Conservation (phyloP, 2,113 vertebrate genomes). For the Halichoeres trimaculatus region DNA sequence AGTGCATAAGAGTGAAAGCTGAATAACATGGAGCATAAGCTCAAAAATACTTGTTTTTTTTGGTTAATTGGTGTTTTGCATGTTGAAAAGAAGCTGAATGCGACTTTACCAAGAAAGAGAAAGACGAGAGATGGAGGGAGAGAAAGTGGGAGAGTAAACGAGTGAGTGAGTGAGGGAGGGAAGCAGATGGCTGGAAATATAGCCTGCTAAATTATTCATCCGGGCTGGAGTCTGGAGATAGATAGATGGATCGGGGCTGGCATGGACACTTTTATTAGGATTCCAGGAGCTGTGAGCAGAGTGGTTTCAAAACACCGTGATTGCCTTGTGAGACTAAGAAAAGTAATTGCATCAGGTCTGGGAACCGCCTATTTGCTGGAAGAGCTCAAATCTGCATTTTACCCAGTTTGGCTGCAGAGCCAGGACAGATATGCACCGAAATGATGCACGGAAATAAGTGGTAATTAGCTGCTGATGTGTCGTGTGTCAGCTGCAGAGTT, state of each 20-base stretch:
- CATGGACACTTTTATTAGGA: slow-evolving; percentile 73
- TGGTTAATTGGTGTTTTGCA: slow-evolving; percentile 22
- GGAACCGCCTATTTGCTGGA: slow-evolving; percentile 36
- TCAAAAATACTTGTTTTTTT: not conserved
- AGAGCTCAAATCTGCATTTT: slow-evolving; percentile 29
- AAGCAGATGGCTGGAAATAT: slow-evolving; percentile 79
- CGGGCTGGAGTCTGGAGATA: slow-evolving; percentile 74
- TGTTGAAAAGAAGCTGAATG: slow-evolving; percentile 22
- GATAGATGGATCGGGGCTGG: slow-evolving; percentile 74
- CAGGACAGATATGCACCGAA: not conserved
- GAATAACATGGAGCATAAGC: not conserved
- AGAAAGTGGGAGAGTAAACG: not conserved
- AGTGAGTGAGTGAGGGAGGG: slow-evolving; percentile 49
- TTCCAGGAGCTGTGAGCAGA: slow-evolving; percentile 65
- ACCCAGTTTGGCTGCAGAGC: slow-evolving; percentile 26
- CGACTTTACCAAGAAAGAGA: slow-evolving; percentile 35
- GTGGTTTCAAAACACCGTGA: slow-evolving; percentile 65
- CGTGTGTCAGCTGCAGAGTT: not conserved
- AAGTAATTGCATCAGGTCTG: slow-evolving; percentile 64
- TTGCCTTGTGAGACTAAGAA: slow-evolving; percentile 65
- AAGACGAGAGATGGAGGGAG: slow-evolving; percentile 21
- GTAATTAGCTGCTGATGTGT: not conserved
- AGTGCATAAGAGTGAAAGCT: not conserved
- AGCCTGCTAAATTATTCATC: slow-evolving; percentile 82
- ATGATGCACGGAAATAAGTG: not conserved